Evolutionary conservation across 2,113 vertebrate genomes (phyloP).

Genomic region (Anguilla rostrata): DNA sequence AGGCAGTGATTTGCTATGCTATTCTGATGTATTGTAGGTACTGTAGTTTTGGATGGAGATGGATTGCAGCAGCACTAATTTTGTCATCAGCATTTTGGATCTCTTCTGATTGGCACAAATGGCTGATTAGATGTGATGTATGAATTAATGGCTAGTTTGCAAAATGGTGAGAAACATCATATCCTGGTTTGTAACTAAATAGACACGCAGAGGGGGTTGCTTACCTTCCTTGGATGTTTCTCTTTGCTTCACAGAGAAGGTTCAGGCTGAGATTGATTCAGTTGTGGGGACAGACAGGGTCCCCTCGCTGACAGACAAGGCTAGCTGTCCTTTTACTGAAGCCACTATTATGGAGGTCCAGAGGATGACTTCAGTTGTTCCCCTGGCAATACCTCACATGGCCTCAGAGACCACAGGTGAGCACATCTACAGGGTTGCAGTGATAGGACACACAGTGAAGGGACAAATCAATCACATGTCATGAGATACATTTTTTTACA

Average conservation of each 20-base stretch:
- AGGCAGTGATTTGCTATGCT: neutral
- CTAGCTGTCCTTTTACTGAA: conserved; percentile 86
- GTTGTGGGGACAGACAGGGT: conserved; percentile 76
- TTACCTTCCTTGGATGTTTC: neutral
- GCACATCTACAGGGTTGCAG: conserved; percentile 22
- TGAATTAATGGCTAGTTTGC: neutral
- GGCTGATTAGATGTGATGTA: neutral
- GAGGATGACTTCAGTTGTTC: conserved; percentile 85
- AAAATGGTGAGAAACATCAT: neutral
- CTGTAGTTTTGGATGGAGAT: neutral
- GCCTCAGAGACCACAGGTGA: conserved; percentile 82
- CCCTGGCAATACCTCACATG: conserved; percentile 91
- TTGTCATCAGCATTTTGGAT: neutral
- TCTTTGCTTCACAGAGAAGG: conserved; percentile 69
- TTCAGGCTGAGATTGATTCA: conserved; percentile 83
- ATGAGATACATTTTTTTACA: neutral
- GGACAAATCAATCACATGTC: neutral
- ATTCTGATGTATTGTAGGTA: neutral
- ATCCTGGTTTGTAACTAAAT: neutral
- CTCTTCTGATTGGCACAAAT: neutral
- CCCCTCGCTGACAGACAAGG: conserved; percentile 80
- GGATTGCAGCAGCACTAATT: neutral
- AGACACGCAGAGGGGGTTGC: neutral
- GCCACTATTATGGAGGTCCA: conserved; percentile 96
- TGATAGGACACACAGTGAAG: neutral